phyloP scores from a whole-genome alignment of 2,888 invertebrate species.

The Ypsolopha scabrella region DNA sequence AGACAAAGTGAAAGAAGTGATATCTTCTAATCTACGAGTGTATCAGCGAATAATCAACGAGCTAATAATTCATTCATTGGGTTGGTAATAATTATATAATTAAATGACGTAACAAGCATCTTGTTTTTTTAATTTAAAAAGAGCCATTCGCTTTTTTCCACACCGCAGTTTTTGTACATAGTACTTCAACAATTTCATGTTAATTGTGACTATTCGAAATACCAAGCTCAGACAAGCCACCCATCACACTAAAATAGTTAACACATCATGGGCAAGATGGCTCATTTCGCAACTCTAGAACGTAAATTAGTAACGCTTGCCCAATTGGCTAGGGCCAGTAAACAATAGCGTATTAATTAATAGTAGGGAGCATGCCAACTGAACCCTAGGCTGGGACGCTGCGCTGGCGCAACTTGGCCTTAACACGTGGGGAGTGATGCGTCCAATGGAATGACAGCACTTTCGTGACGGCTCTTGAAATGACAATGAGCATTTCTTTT shows the following conservation, averaged over 20 bases:
- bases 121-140: too few species aligned
- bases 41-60: too few species aligned
- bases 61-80: too few species aligned
- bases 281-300: constrained; percentile 14
- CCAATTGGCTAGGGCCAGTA: constrained; percentile 19
- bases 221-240: not conserved
- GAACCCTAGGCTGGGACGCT: not conserved
- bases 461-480: not conserved
- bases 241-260: not conserved
- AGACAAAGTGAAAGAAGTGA: too few species aligned
- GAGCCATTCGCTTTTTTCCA: too few species aligned
- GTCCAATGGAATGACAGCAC: not conserved
- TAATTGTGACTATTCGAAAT: not conserved
- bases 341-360: constrained; percentile 26
- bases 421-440: not conserved
- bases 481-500: too few species aligned
- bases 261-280: not conserved
- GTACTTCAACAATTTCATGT: not conserved
- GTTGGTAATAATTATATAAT: too few species aligned
- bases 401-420: not conserved
- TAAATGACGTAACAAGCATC: too few species aligned
- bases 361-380: constrained; percentile 18
- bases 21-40: too few species aligned
- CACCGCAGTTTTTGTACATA: too few species aligned
- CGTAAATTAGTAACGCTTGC: constrained; percentile 12